A percentile compares a stretch with the other conserved stretches of the same genome.
Evolutionary conservation across 2,797 vertebrate genomes (phyloP).

Genomic region (Valencia hispanica): DNA sequence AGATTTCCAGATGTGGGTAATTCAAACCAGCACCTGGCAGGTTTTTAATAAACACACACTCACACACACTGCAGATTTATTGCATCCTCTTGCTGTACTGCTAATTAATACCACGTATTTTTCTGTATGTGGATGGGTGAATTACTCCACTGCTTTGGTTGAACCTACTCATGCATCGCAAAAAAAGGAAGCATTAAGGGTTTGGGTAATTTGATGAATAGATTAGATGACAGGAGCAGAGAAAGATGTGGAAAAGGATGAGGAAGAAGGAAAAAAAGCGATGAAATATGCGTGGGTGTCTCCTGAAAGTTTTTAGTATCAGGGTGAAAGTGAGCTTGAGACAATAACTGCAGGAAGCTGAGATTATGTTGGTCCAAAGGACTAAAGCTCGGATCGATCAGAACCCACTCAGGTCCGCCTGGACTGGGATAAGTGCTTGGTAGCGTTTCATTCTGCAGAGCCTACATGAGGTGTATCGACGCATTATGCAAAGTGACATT

Average conservation of each 20-base stretch:
- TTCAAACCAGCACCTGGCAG: slow-evolving; percentile 66
- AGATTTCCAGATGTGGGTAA: slow-evolving; percentile 75
- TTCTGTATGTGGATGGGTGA: slow-evolving; percentile 23
- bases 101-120: slow-evolving; percentile 50
- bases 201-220: slow-evolving; percentile 68
- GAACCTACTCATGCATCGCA: slow-evolving; percentile 68
- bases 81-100: slow-evolving; percentile 41
- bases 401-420: slow-evolving; percentile 20
- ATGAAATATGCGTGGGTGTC: slow-evolving; percentile 24
- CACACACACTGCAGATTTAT: slow-evolving; percentile 35
- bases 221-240: slow-evolving; percentile 57
- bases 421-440: background rate
- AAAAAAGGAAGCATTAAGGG: slow-evolving; percentile 67
- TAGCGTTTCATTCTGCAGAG: slow-evolving; percentile 1
- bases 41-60: slow-evolving; percentile 51
- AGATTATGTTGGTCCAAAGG: slow-evolving; percentile 30
- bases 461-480: background rate
- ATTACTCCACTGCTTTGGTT: slow-evolving; percentile 68
- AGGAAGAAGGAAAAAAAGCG: slow-evolving; percentile 17
- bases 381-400: slow-evolving; percentile 12
- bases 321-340: slow-evolving; percentile 26
- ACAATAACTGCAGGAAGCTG: slow-evolving; percentile 35
- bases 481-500: slow-evolving; percentile 3
- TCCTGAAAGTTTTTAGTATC: slow-evolving; percentile 45
- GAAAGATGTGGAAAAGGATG: slow-evolving; percentile 25